A percentile compares a stretch with the other conserved stretches of the same genome.
These are phyloP conservation scores for Oegoconia quadripuncta DNA, from an alignment of 2,888 invertebrate genomes.

Conservation along the genomic window DNA sequence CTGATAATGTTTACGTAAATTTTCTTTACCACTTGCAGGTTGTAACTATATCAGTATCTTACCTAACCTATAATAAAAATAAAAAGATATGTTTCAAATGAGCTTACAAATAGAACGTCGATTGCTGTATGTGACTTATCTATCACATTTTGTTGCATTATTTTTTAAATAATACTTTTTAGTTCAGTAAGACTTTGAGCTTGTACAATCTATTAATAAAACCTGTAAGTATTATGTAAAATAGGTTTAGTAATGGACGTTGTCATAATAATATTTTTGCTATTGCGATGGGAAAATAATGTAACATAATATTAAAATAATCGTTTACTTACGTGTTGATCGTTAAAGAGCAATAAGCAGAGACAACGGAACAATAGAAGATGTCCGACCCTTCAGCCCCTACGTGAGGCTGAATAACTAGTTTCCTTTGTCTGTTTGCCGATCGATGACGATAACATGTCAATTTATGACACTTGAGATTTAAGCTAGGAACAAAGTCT, in stretches of 20 bases:
- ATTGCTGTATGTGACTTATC: too few species aligned
- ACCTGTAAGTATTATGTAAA: too few species aligned
- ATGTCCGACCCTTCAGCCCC: slow-evolving; percentile 26
- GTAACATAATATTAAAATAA: slow-evolving; percentile 38
- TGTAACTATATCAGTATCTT: not conserved
- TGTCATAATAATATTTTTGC: too few species aligned
- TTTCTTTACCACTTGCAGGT: not conserved
- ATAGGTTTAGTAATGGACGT: too few species aligned
- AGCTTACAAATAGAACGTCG: too few species aligned
- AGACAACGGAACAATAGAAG: slow-evolving; percentile 34
- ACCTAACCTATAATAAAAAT: not conserved
- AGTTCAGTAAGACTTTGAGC: too few species aligned
- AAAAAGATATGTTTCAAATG: too few species aligned
- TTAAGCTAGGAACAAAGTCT: too few species aligned
- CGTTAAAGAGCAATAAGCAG: slow-evolving; percentile 36
- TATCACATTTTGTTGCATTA: too few species aligned
- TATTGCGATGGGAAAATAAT: not conserved
- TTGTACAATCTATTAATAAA: too few species aligned
- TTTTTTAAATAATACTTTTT: too few species aligned
- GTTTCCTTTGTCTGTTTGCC: slow-evolving; percentile 38
- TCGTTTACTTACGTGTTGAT: slow-evolving; percentile 36
- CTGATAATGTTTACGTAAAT: not conserved
- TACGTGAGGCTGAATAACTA: slow-evolving; percentile 49
- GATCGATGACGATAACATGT: slow-evolving; percentile 42
- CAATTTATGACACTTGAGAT: slow-evolving; percentile 37